Conservation (phyloP, 2,113 vertebrate species). For the Smithornis capensis region DNA sequence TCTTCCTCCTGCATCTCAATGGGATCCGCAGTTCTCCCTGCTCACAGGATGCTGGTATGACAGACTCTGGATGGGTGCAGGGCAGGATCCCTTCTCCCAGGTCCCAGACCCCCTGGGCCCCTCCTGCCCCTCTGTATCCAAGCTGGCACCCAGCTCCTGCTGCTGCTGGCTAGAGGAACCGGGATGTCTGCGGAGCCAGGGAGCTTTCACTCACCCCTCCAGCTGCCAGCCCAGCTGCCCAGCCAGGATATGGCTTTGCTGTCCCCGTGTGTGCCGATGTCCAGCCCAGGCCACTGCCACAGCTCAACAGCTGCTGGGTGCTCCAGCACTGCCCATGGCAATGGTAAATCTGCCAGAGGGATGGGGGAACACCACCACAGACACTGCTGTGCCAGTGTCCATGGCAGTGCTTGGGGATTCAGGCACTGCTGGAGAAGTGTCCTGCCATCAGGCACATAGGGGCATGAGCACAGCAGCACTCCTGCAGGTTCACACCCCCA, state of each 20-base stretch:
- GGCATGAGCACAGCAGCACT: too few species aligned
- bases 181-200: not conserved
- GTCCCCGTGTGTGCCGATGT: not conserved
- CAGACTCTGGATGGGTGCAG: not conserved
- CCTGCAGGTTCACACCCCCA: not conserved
- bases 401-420: not conserved
- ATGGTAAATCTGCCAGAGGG: rapidly evolving
- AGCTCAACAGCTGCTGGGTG: not conserved
- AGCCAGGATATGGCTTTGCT: not conserved
- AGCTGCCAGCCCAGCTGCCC: not conserved
- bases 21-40: not conserved
- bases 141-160: not conserved
- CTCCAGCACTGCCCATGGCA: rapidly evolving
- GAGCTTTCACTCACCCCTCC: not conserved
- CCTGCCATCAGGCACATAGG: rapidly evolving
- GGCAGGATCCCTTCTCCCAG: not conserved
- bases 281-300: not conserved
- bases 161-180: not conserved
- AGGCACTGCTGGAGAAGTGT: not conserved
- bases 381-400: rapidly evolving
- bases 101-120: too few species aligned
- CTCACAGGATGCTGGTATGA: rapidly evolving
- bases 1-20: not conserved
- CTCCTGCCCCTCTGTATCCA: rapidly evolving
- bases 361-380: not conserved